Evolutionary conservation across 2,113 vertebrate genomes (phyloP), one percentile per base, ranked within the genome.

Genomic region (Rhombomys opimus): DNA sequence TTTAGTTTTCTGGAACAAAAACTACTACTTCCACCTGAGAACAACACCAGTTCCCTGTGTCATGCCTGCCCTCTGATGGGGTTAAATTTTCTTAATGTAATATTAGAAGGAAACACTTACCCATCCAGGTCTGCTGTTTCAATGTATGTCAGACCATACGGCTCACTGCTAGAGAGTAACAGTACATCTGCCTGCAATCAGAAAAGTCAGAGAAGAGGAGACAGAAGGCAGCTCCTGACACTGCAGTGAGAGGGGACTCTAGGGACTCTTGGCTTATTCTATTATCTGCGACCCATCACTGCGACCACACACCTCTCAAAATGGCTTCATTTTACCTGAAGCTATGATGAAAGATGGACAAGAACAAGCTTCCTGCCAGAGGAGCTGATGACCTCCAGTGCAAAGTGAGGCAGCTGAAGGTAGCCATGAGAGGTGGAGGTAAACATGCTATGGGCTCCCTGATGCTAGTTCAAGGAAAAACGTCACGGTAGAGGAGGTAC

Each of bases 51-150:
- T 82, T 89, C 46, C 41, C 25, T 59, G n/a, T 2, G 38, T 57
- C 52, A 88, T n/a, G 25, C 38, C 95, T 91, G 41, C 15, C 59
- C 72, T 70, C 18, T 81, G 72, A 78, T 41, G 54, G 92, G 67
- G n/a, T 35, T 92, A 70, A 75, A n/a, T 57, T 12, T 1, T 73
- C 67, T 92, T 89, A 88, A 70, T 61, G 73, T 32, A 80, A 4
- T 11, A 30, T 77, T 20, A 91, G 54, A 27, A 88, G 52, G n/a
- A 68, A 23, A 93, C 77, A 98, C 99, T 98, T 38, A 99, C 99
- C 99, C 99, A 0, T 99, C 99, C 93, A 99, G 96, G 77, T 99
- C 99, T 22, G 99, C 99, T 0, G 99, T 99, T 98, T 99, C 99
- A 1, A 99, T 98, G 72, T 99, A 99, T 0, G 99, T 97, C 98